These are phyloP conservation scores for Neopipo cinnamomea DNA, from an alignment of 2,113 vertebrate species.

Conservation along the genomic window DNA sequence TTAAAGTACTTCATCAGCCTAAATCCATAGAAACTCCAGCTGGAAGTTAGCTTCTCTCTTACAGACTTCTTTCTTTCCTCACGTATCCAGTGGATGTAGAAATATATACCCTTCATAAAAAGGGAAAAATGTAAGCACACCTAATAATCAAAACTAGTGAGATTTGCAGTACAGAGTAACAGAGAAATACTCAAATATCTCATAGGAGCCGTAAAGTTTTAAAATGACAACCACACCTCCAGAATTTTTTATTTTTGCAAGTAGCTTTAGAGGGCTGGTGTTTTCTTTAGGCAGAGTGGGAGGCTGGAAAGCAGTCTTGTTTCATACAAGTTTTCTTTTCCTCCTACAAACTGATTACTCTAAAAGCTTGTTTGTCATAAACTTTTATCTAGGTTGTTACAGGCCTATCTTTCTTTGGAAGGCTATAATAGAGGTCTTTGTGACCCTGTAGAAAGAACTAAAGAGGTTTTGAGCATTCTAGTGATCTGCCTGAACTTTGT, in stretches of 20 bases:
- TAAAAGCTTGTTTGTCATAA: neutral
- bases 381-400: neutral
- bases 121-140: neutral
- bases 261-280: neutral
- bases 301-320: neutral
- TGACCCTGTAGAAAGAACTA: neutral
- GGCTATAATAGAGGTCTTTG: neutral
- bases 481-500: neutral
- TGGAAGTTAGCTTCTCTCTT: neutral
- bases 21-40: neutral
- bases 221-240: neutral
- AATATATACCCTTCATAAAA: fast-evolving
- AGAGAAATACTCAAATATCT: neutral
- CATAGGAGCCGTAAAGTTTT: neutral
- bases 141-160: neutral
- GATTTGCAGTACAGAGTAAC: neutral
- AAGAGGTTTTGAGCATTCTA: neutral
- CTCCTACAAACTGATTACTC: neutral
- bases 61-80: neutral
- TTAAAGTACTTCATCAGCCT: neutral
- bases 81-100: neutral
- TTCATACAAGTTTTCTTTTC: neutral
- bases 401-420: neutral
- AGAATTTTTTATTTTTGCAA: neutral
- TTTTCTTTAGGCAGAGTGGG: neutral